Percentiles rank a stretch among this genome's conserved stretches.
These are phyloP conservation scores for Pachycephus smyrnensis DNA, from an alignment of 2,888 invertebrate genomes.

Conservation along the genomic window DNA sequence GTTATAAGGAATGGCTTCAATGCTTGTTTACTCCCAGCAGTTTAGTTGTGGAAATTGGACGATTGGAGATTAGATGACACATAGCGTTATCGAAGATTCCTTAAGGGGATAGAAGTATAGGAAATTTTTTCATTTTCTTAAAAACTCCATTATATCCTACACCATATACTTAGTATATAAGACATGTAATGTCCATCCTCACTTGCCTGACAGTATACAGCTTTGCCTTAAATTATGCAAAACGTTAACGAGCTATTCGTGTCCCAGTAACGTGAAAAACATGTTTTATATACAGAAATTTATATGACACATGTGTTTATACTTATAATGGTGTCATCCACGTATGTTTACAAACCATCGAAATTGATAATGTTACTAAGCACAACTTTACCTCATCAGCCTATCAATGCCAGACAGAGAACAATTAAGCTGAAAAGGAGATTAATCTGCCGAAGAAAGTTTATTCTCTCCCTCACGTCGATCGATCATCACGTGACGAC, in stretches of 20 bases:
- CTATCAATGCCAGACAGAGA: background rate
- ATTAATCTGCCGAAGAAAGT: background rate
- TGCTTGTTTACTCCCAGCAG: background rate
- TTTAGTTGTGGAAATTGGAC: background rate
- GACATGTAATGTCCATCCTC: background rate
- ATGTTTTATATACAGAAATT: background rate
- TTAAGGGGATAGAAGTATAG: background rate
- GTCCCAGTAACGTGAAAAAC: background rate
- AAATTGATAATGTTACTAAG: background rate
- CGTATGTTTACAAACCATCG: background rate
- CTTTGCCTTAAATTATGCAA: background rate
- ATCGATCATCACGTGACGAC: background rate
- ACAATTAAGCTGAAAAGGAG: slow-evolving; percentile 6
- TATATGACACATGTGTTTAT: background rate
- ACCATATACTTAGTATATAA: background rate
- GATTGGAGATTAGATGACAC: background rate
- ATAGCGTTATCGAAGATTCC: background rate
- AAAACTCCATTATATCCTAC: background rate
- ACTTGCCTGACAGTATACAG: background rate
- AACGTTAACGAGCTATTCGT: background rate
- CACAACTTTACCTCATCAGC: background rate
- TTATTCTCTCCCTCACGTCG: background rate
- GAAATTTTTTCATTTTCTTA: background rate
- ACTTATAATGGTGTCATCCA: background rate
- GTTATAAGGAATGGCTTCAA: background rate